Base-by-base conservation (phyloP, 2,888 invertebrate species). In the Neelides folsomi region DNA sequence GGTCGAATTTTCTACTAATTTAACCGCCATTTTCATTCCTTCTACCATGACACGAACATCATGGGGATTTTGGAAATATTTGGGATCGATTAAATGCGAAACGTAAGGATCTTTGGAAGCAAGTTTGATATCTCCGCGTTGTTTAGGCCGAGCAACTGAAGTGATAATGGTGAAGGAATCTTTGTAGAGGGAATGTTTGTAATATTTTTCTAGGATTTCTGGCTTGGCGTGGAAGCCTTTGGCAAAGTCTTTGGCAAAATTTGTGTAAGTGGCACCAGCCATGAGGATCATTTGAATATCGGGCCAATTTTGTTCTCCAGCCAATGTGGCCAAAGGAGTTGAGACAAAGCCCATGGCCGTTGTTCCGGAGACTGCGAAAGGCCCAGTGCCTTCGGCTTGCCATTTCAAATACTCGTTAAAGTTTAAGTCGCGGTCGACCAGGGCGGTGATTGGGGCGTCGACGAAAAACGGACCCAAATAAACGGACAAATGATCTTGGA, bases 381-480 rank as follows among this genome's bases (percentile, higher is more conserved):
- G 57, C 8, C 60, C 60, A 7, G 40, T 50, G 15, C 58, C 56
- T 42, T 35, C n/a, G 0, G 13, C 12, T 7, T 27, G 27, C 27
- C 27, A 27, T 27, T 27, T 27, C 2, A 48, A 16, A 44, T 47
- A 58, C 10, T 51, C 40, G 9, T 48, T 10, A 10, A 54, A 38
- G 6, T 58, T 43, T 2, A 39, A 12, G 27, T 60, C 60, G 2
- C 58, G 35, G 9, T 55, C 56, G 1, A 47, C 15, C 5, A 55
- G 13, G 15, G 47, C 45, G 3, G 58, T 52, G 1, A 39, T 2
- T 9, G 51, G 47, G 27, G 53, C 46, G 2, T 58, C 41, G 8
- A 58, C 52, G 20, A 60, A 51, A 37, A 60, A 54, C 1, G 60
- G 60, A 2, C 60, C 60, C 3, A 58, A 44, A 40, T 54, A 54